A percentile compares a stretch with the other conserved stretches of the same genome.
Conservation (phyloP, 2,888 invertebrate genomes). For the Sinelater perroti region DNA sequence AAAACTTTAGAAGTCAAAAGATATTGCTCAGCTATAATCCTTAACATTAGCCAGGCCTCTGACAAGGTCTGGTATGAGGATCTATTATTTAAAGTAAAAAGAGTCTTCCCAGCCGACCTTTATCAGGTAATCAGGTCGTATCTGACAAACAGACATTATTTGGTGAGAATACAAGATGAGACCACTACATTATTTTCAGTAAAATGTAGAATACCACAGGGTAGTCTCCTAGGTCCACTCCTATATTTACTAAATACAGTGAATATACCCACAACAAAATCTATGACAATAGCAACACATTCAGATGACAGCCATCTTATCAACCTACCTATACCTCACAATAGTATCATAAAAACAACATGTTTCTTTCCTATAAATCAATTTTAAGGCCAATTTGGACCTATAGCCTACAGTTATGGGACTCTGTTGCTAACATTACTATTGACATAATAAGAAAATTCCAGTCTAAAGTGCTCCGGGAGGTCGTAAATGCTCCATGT, state of each 20-base stretch:
- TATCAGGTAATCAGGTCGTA: too few relatives aligned
- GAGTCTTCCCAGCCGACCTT: too few relatives aligned
- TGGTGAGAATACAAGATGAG: too few relatives aligned
- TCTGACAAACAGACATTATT: too few relatives aligned
- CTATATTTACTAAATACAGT: not conserved
- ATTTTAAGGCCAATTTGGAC: not conserved
- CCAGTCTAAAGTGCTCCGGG: conserved; percentile 4
- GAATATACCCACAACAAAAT: not conserved
- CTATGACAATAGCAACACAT: not conserved
- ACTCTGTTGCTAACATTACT: not conserved
- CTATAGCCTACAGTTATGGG: conserved; percentile 1
- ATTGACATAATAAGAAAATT: conserved; percentile 1
- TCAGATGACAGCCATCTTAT: conserved; percentile 6
- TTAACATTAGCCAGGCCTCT: too few relatives aligned
- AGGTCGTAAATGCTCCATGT: too few relatives aligned
- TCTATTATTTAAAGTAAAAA: too few relatives aligned
- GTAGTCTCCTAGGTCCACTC: not conserved
- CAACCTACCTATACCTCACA: not conserved
- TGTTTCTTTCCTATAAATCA: not conserved
- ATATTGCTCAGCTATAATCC: too few relatives aligned
- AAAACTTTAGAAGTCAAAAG: too few relatives aligned
- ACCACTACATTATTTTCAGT: too few relatives aligned
- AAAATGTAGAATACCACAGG: too few relatives aligned
- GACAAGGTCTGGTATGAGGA: too few relatives aligned
- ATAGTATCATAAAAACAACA: not conserved